phyloP scores from a whole-genome alignment of 2,113 vertebrate genomes.

The Pluvialis apricaria region DNA sequence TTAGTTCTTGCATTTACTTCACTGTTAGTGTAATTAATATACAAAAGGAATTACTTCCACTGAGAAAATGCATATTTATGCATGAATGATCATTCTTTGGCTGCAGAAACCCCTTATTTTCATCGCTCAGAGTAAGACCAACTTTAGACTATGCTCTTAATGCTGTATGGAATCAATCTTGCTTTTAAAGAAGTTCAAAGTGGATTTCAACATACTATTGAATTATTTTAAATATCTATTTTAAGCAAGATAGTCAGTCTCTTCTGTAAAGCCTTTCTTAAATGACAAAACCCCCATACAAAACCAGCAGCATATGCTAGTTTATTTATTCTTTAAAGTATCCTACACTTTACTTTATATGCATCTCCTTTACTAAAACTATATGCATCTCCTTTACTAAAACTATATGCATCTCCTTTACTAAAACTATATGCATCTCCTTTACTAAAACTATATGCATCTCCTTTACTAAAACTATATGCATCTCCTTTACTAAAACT shows the following conservation, averaged over 20 bases:
- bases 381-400: background rate
- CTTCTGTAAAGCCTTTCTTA: no score
- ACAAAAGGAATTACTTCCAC: background rate
- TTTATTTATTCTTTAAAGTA: background rate
- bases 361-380: background rate
- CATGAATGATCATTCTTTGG: background rate
- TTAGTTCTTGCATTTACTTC: background rate
- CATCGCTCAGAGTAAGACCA: background rate
- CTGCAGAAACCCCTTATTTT: background rate
- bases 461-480: background rate
- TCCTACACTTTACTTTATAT: background rate
- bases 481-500: background rate
- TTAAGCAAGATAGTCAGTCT: background rate
- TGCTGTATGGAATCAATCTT: background rate
- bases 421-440: background rate
- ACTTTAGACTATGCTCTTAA: background rate
- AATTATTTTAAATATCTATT: background rate
- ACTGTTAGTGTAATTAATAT: background rate
- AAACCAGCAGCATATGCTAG: background rate
- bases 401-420: background rate
- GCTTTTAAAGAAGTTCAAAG: background rate
- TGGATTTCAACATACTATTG: background rate
- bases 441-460: background rate
- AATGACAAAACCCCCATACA: accelerated
- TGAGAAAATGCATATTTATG: background rate